Evolutionary conservation across 2,113 vertebrate species (phyloP), one percentile per base, ranked within the genome.

Genomic region (Naja naja): DNA sequence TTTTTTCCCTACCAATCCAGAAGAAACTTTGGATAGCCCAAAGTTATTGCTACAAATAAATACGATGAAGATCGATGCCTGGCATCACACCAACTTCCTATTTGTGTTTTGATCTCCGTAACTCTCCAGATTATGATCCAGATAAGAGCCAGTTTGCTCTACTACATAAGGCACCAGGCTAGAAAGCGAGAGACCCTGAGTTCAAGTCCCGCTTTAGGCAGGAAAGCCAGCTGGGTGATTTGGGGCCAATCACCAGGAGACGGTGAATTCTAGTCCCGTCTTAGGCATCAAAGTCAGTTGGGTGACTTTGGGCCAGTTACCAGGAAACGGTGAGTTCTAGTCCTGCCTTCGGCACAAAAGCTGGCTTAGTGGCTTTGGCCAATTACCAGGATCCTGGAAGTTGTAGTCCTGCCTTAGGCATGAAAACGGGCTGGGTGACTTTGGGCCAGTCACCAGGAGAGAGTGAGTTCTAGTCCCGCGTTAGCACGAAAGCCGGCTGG

Each of bases 401-500:
- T 69, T 69, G 30, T n/a, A 69, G 4, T 1, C 12, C 30, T 2
- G 4, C 1, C 1, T 69, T n/a, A 5, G 64, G n/a, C 14, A 69
- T 69, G 64, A n/a, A 69, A 69, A n/a, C 64, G 12, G 14, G 64
- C 30, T 69, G 64, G 12, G 64, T n/a, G 12, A n/a, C 4, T 69
- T 34, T n/a, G 64, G 14, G 64, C n/a, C 64, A 69, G n/a, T 18
- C 30, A 52, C 7, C 7, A 52, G 49, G 49, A 69, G 30, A 69
- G 1, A 0, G 30, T 0, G 64, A 69, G 30, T 69, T 69, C 64
- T 69, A 69, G 2, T 2, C 4, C 30, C 2, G 4, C 0, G 0
- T 69, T n/a, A 5, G n/a, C 14, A 69, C 5, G 64, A n/a, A 69
- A 69, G 5, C 64, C 30, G 5, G 64, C 30, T 69, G 12, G 12